phyloP scores from a whole-genome alignment of 64 coral and sea anemone species.

The Pocillopora damicornis region DNA sequence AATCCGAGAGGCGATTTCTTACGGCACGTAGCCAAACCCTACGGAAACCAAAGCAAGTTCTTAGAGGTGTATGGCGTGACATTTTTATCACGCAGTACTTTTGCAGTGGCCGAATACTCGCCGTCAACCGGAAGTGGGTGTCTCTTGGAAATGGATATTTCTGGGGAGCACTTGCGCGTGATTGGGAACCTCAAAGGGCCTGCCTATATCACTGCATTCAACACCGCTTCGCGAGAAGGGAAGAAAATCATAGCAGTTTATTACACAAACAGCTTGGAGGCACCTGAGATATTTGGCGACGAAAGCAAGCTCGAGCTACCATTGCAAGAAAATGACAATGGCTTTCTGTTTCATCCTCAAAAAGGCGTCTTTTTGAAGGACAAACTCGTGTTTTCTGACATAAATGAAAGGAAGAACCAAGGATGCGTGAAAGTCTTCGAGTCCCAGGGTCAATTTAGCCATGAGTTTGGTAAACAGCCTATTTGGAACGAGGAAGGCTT shows the following conservation, averaged over 20 bases:
- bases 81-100: constrained; percentile 31
- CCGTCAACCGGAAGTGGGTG: constrained; percentile 22
- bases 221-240: not conserved
- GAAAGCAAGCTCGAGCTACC: not conserved
- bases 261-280: constrained; percentile 32
- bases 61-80: constrained; percentile 34
- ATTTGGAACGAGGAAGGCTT: constrained; percentile 34
- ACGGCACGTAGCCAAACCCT: constrained; percentile 23
- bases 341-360: constrained; percentile 7
- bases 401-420: constrained; percentile 4
- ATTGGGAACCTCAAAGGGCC: constrained; percentile 36
- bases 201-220: constrained; percentile 6
- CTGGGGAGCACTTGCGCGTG: constrained; percentile 23
- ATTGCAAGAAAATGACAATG: not conserved
- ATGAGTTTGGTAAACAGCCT: constrained; percentile 20
- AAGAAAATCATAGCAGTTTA: constrained; percentile 30
- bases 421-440: constrained; percentile 31
- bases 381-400: constrained; percentile 38
- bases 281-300: constrained; percentile 26
- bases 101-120: constrained; percentile 24
- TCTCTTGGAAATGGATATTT: constrained; percentile 28
- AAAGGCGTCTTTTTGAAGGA: constrained; percentile 20
- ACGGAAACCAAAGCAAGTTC: constrained; percentile 11
- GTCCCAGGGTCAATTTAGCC: not conserved
- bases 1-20: constrained; percentile 28